Evolutionary conservation across 2,888 invertebrate species (phyloP), one percentile per base, ranked within the genome.

Genomic region (Gastracanthus pulcherrimus): DNA sequence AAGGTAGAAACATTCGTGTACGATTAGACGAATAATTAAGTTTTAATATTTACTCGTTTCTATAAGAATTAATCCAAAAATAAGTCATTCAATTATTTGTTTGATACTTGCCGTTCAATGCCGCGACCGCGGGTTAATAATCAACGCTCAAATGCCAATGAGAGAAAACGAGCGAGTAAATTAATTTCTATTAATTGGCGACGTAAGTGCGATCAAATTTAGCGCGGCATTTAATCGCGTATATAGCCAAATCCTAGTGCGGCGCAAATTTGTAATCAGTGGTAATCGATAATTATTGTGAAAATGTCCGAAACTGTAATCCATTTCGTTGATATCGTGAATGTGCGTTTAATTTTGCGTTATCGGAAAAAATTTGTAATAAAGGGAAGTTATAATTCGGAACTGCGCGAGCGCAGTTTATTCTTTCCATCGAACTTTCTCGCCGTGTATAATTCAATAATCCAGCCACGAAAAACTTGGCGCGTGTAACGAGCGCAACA

Each of bases 341-440:
- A 31, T 19, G 3, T 55, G 23, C 23, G 23, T 23, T 36, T 0
- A 1, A 34, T 41, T 41, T 62, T n/a, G 0, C 6, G 23, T 55
- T 26, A 11, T 55, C 16, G 45, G 11, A 19, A 51, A 6, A 31
- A 45, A 19, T 41, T 11, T 23, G 16, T 62, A 36, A n/a, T n/a
- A n/a, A n/a, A n/a, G n/a, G n/a, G n/a, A n/a, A n/a, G n/a, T n/a
- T n/a, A n/a, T n/a, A n/a, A n/a, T n/a, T n/a, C n/a, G n/a, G n/a
- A n/a, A n/a, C n/a, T n/a, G n/a, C n/a, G n/a, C n/a, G 26, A 38
- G 66, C 19, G 11, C 26, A n/a, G n/a, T n/a, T 58, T 31, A n/a
- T 6, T 29, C 23, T 51, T 62, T 71, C 45, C 51, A 64, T 74
- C 60, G 74, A 64, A 74, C 48, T 74, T 74, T 64, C 45, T 48